These are phyloP conservation scores for Lypha dubia DNA, from an alignment of 2,888 invertebrate genomes.

Conservation along the genomic window DNA sequence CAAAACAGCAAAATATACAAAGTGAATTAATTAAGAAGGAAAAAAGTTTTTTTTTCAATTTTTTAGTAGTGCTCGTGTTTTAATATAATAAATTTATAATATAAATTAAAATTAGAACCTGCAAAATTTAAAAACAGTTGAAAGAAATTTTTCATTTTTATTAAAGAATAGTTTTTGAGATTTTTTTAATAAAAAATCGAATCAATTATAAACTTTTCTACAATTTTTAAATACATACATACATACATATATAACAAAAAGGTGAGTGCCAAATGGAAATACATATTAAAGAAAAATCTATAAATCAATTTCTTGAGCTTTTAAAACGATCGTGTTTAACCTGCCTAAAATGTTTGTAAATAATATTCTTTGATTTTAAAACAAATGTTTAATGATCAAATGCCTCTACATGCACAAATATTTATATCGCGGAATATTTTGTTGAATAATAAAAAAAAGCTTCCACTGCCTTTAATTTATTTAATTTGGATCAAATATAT, in stretches of 20 bases:
- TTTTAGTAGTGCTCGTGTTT: conserved; percentile 64
- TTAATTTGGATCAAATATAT: too few relatives aligned
- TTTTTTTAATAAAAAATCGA: conserved; percentile 8
- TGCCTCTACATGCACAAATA: not conserved
- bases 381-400: too few relatives aligned
- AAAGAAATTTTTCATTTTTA: conserved; percentile 18
- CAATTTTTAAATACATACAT: too few relatives aligned
- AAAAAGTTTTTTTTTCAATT: conserved; percentile 32
- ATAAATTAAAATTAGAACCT: conserved; percentile 55
- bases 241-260: conserved; percentile 30
- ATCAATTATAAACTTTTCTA: not conserved
- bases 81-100: not conserved
- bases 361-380: too few relatives aligned
- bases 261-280: conserved; percentile 41
- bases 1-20: conserved; percentile 1
- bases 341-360: too few relatives aligned
- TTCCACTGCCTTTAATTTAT: not conserved
- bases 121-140: conserved; percentile 59
- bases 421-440: conserved; percentile 2
- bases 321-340: too few relatives aligned
- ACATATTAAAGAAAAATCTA: not conserved
- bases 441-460: not conserved
- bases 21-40: conserved; percentile 54
- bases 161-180: conserved; percentile 23
- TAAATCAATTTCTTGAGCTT: not conserved